phyloP scores from a whole-genome alignment of 2,113 vertebrate species.

The Seriola aureovittata region DNA sequence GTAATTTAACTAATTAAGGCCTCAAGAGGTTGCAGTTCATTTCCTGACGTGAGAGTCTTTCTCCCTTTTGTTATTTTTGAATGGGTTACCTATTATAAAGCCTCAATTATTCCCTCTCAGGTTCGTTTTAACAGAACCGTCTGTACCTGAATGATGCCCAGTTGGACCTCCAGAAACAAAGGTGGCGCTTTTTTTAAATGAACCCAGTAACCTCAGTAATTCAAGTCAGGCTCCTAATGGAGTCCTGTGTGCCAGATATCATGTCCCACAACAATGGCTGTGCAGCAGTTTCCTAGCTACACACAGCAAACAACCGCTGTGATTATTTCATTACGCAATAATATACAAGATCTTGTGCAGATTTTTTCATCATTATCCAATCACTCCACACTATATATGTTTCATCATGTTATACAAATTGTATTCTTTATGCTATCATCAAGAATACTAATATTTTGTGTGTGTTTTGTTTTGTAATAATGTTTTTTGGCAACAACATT shows the following conservation, averaged over 20 bases:
- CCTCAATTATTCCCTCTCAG: background rate
- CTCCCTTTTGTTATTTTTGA: constrained; percentile 4
- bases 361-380: background rate
- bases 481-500: too few relatives aligned
- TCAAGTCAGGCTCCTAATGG: constrained; percentile 20
- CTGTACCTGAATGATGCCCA: background rate
- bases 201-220: constrained; percentile 44
- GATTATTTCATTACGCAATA: background rate
- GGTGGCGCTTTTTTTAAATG: constrained; percentile 1
- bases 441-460: too few relatives aligned
- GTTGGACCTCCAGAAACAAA: background rate
- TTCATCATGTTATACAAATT: too few relatives aligned
- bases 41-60: background rate
- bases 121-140: background rate
- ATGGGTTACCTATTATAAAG: background rate
- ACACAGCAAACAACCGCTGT: constrained; percentile 6
- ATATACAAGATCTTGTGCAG: background rate
- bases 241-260: constrained; percentile 15
- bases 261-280: constrained; percentile 26
- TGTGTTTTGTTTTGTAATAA: too few relatives aligned
- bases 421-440: too few relatives aligned
- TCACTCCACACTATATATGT: background rate
- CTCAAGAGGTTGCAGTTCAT: background rate
- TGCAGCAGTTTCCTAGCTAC: constrained; percentile 26
- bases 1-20: background rate